A percentile compares a stretch with the other conserved stretches of the same genome.
Evolutionary conservation across 2,797 vertebrate species (phyloP).

Genomic region (Cetoscarus ocellatus): DNA sequence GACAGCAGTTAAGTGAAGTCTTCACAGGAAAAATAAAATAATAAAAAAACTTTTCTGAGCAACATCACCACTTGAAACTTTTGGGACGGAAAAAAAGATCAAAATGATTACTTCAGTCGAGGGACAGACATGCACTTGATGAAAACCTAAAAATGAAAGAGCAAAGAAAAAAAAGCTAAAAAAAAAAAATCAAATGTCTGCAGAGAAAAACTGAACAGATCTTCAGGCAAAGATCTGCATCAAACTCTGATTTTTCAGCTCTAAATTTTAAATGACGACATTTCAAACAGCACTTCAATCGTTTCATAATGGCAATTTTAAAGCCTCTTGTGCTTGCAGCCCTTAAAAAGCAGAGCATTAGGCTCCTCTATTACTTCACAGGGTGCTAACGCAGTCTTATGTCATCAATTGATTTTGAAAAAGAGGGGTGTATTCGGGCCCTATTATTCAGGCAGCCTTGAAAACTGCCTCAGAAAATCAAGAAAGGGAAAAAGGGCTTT

Average conservation of each 20-base stretch:
- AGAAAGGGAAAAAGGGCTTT: conserved; percentile 18
- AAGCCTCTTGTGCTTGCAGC: conserved; percentile 9
- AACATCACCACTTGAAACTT: neutral
- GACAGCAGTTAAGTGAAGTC: conserved; percentile 1
- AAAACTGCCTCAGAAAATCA: conserved; percentile 39
- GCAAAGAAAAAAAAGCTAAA: neutral
- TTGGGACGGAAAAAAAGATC: neutral
- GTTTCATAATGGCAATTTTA: conserved; percentile 8
- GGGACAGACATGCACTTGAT: neutral
- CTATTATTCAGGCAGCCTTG: conserved; percentile 47
- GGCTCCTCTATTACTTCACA: conserved; percentile 38
- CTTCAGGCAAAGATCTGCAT: neutral
- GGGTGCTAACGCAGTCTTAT: conserved; percentile 41
- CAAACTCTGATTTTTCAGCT: neutral
- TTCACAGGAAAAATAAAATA: neutral
- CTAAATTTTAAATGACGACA: neutral
- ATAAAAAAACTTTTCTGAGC: neutral
- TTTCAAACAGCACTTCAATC: conserved; percentile 12
- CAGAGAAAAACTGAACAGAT: neutral
- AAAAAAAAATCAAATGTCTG: conserved; percentile 2
- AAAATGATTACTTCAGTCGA: neutral
- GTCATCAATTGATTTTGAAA: conserved; percentile 47
- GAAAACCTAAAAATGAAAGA: neutral
- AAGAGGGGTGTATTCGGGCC: conserved; percentile 33
- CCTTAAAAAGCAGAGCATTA: conserved; percentile 20